Conservation (phyloP, 2,888 invertebrate species). For the Fragum fragum region DNA sequence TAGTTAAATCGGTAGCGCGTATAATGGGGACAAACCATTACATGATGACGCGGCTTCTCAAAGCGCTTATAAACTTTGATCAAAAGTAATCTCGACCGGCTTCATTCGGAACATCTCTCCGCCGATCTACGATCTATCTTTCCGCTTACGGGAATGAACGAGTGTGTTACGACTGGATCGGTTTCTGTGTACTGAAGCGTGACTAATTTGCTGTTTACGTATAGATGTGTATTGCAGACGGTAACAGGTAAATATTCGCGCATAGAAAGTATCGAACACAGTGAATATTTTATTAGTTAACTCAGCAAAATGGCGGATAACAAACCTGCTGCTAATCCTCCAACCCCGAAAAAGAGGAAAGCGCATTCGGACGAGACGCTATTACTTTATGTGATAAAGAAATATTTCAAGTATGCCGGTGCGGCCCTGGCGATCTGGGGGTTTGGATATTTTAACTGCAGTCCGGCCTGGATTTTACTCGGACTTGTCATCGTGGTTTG, state of each 20-base stretch:
- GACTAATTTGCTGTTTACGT: constrained; percentile 17
- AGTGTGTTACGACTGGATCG: too few species aligned
- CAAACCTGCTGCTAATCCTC: constrained; percentile 37
- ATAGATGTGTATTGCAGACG: constrained; percentile 31
- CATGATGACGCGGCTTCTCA: too few species aligned
- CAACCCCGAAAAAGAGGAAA: constrained; percentile 57
- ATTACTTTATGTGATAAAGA: constrained; percentile 77
- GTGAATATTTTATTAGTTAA: constrained; percentile 9
- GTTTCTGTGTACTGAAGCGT: constrained; percentile 12
- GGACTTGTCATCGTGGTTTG: constrained; percentile 94
- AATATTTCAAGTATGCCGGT: constrained; percentile 84
- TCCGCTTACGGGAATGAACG: too few species aligned
- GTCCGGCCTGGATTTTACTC: constrained; percentile 94
- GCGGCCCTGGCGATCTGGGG: constrained; percentile 82
- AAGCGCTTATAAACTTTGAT: too few species aligned
- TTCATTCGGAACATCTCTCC: too few species aligned
- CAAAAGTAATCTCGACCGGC: too few species aligned
- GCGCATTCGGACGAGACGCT: constrained; percentile 78
- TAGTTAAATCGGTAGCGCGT: too few species aligned
- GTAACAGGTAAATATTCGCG: constrained; percentile 23
- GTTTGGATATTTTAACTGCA: constrained; percentile 88
- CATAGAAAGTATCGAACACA: constrained; percentile 22
- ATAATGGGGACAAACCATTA: too few species aligned
- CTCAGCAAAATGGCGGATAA: constrained; percentile 68
- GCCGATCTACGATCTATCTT: too few species aligned